Conservation (phyloP, 2,113 vertebrate species). For the Sphyrna mokarran region DNA sequence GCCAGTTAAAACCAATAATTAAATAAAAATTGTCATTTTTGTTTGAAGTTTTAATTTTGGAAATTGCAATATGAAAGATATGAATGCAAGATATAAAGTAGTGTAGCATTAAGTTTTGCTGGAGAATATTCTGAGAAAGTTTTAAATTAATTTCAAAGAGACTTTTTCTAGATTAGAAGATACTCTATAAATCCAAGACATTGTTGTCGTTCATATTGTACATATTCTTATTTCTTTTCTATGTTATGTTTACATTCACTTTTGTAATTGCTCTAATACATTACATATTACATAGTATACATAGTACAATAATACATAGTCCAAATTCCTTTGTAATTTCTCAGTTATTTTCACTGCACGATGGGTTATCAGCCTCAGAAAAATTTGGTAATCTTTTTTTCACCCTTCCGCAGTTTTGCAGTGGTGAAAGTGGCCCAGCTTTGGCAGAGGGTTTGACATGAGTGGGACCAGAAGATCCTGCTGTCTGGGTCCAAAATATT, state of each 20-base stretch:
- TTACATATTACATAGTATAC: not conserved
- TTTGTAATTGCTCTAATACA: not conserved
- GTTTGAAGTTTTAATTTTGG: not conserved
- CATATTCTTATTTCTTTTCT: not conserved
- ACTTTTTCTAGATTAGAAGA: too few species aligned
- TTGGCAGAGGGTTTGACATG: too few species aligned
- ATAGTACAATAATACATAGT: too few species aligned
- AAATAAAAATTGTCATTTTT: not conserved
- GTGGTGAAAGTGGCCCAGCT: too few species aligned
- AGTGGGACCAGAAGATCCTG: too few species aligned
- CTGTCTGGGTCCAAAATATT: too few species aligned
- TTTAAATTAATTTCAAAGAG: too few species aligned
- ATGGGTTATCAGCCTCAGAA: not conserved
- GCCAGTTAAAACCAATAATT: not conserved
- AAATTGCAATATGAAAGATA: too few species aligned
- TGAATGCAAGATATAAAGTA: too few species aligned
- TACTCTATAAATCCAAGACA: too few species aligned
- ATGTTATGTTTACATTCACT: not conserved
- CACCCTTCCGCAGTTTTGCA: not conserved
- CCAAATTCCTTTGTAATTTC: not conserved
- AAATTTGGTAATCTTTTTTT: not conserved
- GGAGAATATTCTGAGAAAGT: too few species aligned
- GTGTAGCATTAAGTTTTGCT: too few species aligned
- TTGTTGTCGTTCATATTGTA: not conserved
- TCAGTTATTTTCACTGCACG: not conserved